These are phyloP conservation scores for Steatornis caripensis DNA, from an alignment of 2,113 vertebrate species.

Conservation along the genomic window DNA sequence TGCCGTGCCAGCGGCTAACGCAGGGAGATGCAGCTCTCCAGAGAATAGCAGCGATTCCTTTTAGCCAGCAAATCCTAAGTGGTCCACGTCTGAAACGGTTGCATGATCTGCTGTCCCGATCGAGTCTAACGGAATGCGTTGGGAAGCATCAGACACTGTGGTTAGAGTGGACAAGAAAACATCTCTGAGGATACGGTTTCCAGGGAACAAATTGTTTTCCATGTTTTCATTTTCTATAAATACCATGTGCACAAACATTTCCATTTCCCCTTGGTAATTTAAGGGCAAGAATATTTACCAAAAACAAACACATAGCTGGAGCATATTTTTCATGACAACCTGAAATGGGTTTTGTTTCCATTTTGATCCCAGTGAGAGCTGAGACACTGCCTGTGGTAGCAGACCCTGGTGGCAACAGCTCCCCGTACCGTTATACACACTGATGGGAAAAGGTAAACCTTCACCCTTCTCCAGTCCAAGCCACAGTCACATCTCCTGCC, in stretches of 20 bases:
- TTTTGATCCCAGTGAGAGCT: background rate
- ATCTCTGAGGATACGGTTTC: background rate
- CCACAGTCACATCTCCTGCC: background rate
- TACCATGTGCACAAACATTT: background rate
- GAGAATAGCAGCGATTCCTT: rapidly evolving
- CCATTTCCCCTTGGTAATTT: background rate
- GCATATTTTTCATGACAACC: background rate
- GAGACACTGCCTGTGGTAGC: background rate
- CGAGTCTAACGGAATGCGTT: rapidly evolving
- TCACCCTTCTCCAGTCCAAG: background rate
- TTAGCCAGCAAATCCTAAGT: background rate
- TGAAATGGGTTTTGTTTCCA: background rate
- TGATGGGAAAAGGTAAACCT: background rate
- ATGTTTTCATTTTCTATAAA: background rate
- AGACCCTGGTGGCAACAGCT: background rate
- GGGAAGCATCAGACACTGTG: background rate
- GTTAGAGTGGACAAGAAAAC: background rate
- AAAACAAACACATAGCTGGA: rapidly evolving
- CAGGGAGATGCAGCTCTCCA: rapidly evolving
- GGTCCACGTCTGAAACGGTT: rapidly evolving
- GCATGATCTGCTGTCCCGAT: rapidly evolving
- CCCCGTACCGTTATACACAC: rapidly evolving
- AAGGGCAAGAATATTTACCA: background rate
- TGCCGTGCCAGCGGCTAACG: rapidly evolving
- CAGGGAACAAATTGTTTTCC: background rate